phyloP scores from a whole-genome alignment of 2,113 vertebrate genomes.

The Struthio camelus region DNA sequence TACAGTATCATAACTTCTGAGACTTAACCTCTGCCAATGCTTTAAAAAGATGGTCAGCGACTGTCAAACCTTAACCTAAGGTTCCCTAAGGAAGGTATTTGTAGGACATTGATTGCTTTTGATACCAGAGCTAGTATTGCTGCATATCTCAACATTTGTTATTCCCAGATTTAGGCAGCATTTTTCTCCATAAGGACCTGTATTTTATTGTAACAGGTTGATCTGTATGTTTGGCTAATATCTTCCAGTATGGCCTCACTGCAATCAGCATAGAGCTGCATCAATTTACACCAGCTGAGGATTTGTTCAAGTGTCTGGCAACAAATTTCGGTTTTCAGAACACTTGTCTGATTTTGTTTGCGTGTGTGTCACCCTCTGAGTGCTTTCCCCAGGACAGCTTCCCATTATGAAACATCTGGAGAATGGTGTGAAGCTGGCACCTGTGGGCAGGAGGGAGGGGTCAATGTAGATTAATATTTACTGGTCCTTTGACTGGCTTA shows the following conservation, averaged over 20 bases:
- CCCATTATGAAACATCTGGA: conserved; percentile 30
- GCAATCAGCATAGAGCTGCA: neutral
- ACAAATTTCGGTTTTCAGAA: neutral
- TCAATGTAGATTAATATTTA: conserved; percentile 61
- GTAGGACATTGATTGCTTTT: neutral
- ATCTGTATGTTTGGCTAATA: neutral
- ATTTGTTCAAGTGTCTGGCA: neutral
- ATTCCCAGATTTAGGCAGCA: neutral
- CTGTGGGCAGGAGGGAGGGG: conserved; percentile 33
- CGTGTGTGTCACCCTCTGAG: neutral
- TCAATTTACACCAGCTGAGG: neutral
- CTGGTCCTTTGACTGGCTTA: conserved; percentile 42
- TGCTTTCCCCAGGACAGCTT: neutral
- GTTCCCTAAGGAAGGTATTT: neutral
- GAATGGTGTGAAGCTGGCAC: conserved; percentile 52
- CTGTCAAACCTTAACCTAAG: neutral
- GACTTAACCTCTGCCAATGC: neutral
- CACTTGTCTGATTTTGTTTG: conserved; percentile 2
- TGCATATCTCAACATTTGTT: neutral
- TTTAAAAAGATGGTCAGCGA: neutral
- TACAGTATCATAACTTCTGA: conserved; percentile 60
- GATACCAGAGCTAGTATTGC: neutral
- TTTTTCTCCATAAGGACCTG: neutral
- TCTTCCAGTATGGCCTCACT: neutral
- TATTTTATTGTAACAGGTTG: neutral